Conservation (phyloP, 2,113 vertebrate species). For the Microtus montanus region DNA sequence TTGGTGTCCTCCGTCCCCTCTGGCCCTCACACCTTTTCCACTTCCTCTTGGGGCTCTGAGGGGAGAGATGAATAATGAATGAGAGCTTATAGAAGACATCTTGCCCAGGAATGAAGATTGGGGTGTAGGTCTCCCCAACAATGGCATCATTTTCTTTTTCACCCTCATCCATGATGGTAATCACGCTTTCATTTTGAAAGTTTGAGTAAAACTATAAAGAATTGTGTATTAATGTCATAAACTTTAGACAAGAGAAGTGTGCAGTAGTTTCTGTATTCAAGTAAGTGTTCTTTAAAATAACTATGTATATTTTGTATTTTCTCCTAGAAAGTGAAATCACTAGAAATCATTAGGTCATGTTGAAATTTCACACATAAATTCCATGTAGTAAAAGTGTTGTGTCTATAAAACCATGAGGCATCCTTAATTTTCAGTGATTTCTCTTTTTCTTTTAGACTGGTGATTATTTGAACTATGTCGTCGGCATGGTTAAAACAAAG, state of each 20-base stretch:
- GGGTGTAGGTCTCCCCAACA: not conserved
- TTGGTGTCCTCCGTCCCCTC: not conserved
- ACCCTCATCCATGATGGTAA: not conserved
- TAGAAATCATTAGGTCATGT: not conserved
- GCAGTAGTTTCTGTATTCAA: slow-evolving; percentile 1
- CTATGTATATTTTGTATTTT: not conserved
- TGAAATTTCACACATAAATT: not conserved
- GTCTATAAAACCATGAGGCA: slow-evolving; percentile 14
- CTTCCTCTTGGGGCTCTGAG: not conserved
- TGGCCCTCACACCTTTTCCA: not conserved
- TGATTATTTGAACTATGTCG: slow-evolving; percentile 85
- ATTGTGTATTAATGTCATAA: not conserved
- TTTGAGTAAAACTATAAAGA: not conserved
- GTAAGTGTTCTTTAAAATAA: not conserved
- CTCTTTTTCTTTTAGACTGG: slow-evolving; percentile 85
- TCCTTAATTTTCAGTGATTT: slow-evolving; percentile 52
- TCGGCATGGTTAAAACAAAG: slow-evolving; percentile 85
- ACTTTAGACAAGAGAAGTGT: not conserved
- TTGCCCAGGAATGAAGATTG: not conserved
- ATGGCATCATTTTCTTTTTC: not conserved
- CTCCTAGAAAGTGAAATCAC: slow-evolving; percentile 7
- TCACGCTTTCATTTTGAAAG: not conserved
- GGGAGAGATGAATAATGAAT: not conserved
- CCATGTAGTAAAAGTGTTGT: not conserved
- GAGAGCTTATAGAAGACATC: not conserved